These are phyloP conservation scores for Yponomeuta plumbellus DNA, from an alignment of 2,888 invertebrate genomes.

Conservation along the genomic window DNA sequence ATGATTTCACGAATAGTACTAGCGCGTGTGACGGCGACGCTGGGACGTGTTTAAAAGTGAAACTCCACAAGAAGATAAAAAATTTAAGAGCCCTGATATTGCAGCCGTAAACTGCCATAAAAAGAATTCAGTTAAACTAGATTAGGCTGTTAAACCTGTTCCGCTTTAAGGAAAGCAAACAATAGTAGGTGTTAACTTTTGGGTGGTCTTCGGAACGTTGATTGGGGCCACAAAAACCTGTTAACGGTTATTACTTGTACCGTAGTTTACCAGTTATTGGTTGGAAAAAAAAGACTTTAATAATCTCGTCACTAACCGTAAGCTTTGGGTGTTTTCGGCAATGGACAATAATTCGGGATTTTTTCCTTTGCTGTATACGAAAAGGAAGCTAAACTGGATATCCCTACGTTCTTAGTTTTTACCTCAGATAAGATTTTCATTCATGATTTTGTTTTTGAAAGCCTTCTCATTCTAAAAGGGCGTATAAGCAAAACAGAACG, in stretches of 20 bases:
- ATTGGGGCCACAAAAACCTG: conserved; percentile 8
- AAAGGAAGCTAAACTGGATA: too few relatives aligned
- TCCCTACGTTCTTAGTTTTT: too few relatives aligned
- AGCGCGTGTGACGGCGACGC: neutral
- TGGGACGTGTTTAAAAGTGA: neutral
- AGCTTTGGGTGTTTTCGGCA: neutral
- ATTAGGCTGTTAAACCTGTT: conserved; percentile 17
- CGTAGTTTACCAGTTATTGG: conserved; percentile 5
- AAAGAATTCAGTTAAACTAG: conserved; percentile 17
- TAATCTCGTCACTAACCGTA: neutral
- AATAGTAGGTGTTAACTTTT: conserved; percentile 16
- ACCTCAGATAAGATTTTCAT: too few relatives aligned
- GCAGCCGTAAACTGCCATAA: neutral
- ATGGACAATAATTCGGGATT: too few relatives aligned
- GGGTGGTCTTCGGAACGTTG: conserved; percentile 18
- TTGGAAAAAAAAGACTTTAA: neutral
- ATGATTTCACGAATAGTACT: conserved; percentile 1
- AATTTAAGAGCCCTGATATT: neutral
- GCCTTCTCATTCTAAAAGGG: too few relatives aligned
- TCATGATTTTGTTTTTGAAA: too few relatives aligned
- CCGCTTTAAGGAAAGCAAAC: conserved; percentile 18
- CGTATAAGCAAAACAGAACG: too few relatives aligned
- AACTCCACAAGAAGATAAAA: conserved; percentile 7
- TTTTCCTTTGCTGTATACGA: too few relatives aligned
- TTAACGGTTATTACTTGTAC: conserved; percentile 20